Base-by-base conservation (phyloP, 1,140 invertebrate species). In the Drosophila pallidifrons region DNA sequence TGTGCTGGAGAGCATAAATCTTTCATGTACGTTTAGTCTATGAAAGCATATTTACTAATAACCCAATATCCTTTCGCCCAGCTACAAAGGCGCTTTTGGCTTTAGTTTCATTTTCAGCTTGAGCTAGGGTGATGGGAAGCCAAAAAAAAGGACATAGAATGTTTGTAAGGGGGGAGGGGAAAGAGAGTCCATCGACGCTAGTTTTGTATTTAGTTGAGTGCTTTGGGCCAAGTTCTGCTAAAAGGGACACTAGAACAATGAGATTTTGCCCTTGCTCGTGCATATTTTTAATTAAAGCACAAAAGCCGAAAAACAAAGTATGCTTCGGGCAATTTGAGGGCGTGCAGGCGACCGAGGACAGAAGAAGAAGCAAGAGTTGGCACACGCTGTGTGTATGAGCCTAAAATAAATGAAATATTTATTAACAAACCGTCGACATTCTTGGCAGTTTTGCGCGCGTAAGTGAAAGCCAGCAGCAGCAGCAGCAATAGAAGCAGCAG, bases 201-300 rank as follows among this genome's bases (percentile, higher is more conserved):
- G 65, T 87, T 88, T 87, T 54, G 70, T 65, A 87, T 87, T 87
- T 87, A 82, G 82, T 77, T 88, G 83, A 87, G 82, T 87, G 82
- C 82, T 83, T 88, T 77, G 76, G 64, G 82, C 47, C 58, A 61
- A 75, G 65, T 55, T 61, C 28, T 28, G 66, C 51, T 63, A 43
- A 61, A 75, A 69, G 51, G 66, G 65, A 63, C 28, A 70, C 43
- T 45, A 52, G 61, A 72, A 72, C 69, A 72, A 72, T 61, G 81
- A 85, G 68, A 81, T 65, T 82, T 67, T 77, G 77, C 69, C 83
- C 77, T 83, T 88, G 77, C 81, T 67, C 70, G 75, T 69, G 81
- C 80, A 88, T 88, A 88, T 87, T 87, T 87, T 87, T 87, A 87
- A 87, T 87, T 87, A 87, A 87, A 87, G 74, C 80, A 81, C 80